phyloP scores from a whole-genome alignment of 2,113 vertebrate genomes.

The Condylura cristata region DNA sequence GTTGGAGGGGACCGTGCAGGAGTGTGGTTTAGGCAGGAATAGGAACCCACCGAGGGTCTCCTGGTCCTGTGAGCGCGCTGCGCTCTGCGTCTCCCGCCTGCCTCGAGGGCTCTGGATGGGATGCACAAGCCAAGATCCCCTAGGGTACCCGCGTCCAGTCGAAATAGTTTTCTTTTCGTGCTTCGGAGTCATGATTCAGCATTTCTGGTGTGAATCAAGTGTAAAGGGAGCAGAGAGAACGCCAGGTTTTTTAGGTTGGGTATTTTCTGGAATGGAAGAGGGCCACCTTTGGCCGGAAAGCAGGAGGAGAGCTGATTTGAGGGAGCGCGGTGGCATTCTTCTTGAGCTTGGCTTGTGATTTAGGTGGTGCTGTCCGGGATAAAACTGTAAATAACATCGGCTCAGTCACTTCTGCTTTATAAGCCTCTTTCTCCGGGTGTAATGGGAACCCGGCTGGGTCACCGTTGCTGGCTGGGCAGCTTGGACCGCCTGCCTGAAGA shows the following conservation, averaged over 20 bases:
- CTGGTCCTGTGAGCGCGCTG: not conserved
- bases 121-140: not conserved
- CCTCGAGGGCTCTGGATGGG: not conserved
- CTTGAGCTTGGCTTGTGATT: not conserved
- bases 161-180: slow-evolving; percentile 33
- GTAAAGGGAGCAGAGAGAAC: not conserved
- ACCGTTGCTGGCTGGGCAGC: not conserved
- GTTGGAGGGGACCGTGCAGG: not conserved
- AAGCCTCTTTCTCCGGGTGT: not conserved
- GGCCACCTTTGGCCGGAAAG: not conserved
- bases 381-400: not conserved
- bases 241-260: not conserved
- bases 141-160: not conserved
- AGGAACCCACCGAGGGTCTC: too few species aligned
- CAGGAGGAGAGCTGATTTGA: not conserved
- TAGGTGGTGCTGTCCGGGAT: not conserved
- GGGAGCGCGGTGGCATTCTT: not conserved
- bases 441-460: not conserved
- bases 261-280: slow-evolving; percentile 16
- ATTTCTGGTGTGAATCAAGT: slow-evolving; percentile 54
- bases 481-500: not conserved
- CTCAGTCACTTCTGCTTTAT: not conserved
- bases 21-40: not conserved
- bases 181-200: slow-evolving; percentile 80
- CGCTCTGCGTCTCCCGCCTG: not conserved